phyloP scores from a whole-genome alignment of 2,888 invertebrate species.

The Sphecodes monilicornis region DNA sequence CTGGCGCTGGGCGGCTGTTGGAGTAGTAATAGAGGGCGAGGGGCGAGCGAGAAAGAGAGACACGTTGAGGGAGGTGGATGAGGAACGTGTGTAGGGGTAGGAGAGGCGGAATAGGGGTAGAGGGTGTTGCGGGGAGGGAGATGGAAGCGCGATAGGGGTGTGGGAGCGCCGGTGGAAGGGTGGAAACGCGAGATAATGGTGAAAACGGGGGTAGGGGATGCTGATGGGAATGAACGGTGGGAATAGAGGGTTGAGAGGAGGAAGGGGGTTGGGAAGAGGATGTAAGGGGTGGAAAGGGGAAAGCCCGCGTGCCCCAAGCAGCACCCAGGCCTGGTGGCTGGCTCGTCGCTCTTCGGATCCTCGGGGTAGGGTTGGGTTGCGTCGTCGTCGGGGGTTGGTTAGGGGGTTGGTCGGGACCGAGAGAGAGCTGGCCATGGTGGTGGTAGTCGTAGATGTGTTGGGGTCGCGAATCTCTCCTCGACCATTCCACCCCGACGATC shows the following conservation, averaged over 20 bases:
- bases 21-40: slow-evolving; percentile 33
- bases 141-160: slow-evolving; percentile 52
- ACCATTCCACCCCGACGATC: slow-evolving; percentile 67
- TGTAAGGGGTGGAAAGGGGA: slow-evolving; percentile 55
- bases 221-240: slow-evolving; percentile 28
- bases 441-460: slow-evolving; percentile 61
- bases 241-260: slow-evolving; percentile 23
- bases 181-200: slow-evolving; percentile 39
- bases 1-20: slow-evolving; percentile 32
- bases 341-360: slow-evolving; percentile 66
- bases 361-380: slow-evolving; percentile 72
- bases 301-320: slow-evolving; percentile 75
- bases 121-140: slow-evolving; percentile 10
- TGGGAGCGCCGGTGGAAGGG: slow-evolving; percentile 29
- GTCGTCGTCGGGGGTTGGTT: slow-evolving; percentile 56
- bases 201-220: slow-evolving; percentile 25
- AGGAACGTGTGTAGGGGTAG: neutral
- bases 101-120: neutral
- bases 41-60: neutral
- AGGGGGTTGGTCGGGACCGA: slow-evolving; percentile 28
- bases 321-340: slow-evolving; percentile 66
- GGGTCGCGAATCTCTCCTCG: slow-evolving; percentile 74
- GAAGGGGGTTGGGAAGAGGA: slow-evolving; percentile 1
- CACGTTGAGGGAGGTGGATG: neutral
- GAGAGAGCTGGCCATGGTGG: slow-evolving; percentile 28